A percentile compares a stretch with the other conserved stretches of the same genome.
Conservation (phyloP, 2,888 invertebrate species). For the Coremacera marginata region DNA sequence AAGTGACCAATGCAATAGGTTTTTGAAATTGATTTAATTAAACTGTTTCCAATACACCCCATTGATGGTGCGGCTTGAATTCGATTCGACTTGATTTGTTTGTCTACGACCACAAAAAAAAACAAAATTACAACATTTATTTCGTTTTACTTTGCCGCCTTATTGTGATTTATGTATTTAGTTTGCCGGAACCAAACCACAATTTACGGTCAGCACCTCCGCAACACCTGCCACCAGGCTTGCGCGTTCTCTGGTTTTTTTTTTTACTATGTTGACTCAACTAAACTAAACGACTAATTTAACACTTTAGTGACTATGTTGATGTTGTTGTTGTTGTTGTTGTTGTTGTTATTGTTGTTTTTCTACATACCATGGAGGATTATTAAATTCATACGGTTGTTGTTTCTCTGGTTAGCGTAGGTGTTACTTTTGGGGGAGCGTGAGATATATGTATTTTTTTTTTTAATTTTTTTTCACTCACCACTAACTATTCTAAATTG, state of each 20-base stretch:
- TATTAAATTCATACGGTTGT: too few relatives aligned
- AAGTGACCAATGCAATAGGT: too few relatives aligned
- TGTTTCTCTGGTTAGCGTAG: not conserved
- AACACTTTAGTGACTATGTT: not conserved
- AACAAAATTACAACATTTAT: not conserved
- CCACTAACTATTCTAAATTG: conserved; percentile 3
- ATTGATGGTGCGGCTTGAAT: not conserved
- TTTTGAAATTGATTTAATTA: too few relatives aligned
- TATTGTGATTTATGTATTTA: conserved; percentile 14
- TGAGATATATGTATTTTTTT: not conserved
- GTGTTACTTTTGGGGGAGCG: not conserved
- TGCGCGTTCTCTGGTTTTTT: not conserved
- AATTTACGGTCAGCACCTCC: not conserved
- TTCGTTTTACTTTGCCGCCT: not conserved
- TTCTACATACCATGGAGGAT: not conserved
- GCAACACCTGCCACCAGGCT: not conserved
- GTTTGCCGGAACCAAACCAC: not conserved
- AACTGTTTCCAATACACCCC: not conserved
- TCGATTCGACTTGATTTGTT: conserved; percentile 2
- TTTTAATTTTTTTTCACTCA: not conserved
- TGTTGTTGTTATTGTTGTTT: not conserved
- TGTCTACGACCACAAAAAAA: not conserved
- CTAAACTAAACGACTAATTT: not conserved
- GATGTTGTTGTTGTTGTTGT: not conserved
- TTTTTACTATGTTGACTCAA: not conserved